Evolutionary conservation across 1,140 invertebrate species (phyloP), one percentile per base, ranked within the genome.

Genomic region (Coptotermes formosanus): DNA sequence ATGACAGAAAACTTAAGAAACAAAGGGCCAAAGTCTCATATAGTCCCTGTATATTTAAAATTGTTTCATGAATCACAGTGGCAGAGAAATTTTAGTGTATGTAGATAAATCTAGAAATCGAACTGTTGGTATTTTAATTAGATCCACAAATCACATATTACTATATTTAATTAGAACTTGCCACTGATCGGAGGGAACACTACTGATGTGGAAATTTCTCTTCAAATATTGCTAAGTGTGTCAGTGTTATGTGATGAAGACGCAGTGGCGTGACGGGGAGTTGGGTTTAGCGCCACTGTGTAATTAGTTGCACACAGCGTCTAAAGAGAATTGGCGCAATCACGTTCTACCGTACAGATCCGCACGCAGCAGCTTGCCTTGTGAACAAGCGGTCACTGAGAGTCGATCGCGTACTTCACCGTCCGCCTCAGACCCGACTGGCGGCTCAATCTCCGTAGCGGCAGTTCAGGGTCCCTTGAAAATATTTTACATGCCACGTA

Each of bases 111-210:
- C n/a, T 25, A 25, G 1, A 75, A 30, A 75, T 75, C 64, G 30
- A 75, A 75, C 64, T 30, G 25, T 30, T 25, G 14, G 25, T 30
- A n/a, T 75, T 75, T 75, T 75, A 75, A 75, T 75, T 75, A 75
- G 8, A 16, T 75, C 64, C 14, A 30, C 64, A 75, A 75, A 75
- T 75, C 64, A 30, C 64, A 25, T 30, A n/a, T 75, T 75, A 75
- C 64, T n/a, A 75, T 75, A 75, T 75, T 75, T 75, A 75, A n/a
- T 75, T 75, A 75, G 25, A 75, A 75, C 30, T 75, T 25, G 64
- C 64, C 64, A 75, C 14, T 75, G 64, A 75, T 75, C 64, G n/a
- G 25, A 30, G 16, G 9, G 64, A 7, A 30, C 1, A 30, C n/a
- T n/a, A 12, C 7, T 75, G 64, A 14, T 12, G 59, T 64, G 59